Conservation (phyloP, 2,113 vertebrate genomes). For the Callipepla squamata region DNA sequence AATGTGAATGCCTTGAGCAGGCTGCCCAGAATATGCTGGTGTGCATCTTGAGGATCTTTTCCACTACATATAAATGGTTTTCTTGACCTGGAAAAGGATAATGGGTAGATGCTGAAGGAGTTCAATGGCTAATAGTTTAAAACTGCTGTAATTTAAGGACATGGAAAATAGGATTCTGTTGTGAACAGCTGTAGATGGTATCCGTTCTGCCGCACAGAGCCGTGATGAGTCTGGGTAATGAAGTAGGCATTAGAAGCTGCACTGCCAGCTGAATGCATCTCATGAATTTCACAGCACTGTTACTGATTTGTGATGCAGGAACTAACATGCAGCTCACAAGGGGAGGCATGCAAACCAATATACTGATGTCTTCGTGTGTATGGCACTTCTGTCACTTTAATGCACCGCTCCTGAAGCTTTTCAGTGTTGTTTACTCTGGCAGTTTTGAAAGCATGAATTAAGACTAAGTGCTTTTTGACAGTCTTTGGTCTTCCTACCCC, state of each 20-base stretch:
- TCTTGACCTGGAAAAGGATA: background rate
- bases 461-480: background rate
- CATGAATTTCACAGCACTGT: background rate
- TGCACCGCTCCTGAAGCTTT: background rate
- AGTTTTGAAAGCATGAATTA: background rate
- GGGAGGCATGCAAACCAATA: background rate
- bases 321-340: background rate
- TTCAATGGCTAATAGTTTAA: background rate
- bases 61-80: background rate
- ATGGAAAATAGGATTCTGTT: background rate
- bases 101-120: background rate
- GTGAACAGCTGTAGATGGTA: accelerated
- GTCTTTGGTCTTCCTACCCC: background rate
- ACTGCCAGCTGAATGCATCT: background rate
- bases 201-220: background rate
- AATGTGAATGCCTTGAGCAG: background rate
- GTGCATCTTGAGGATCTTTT: background rate
- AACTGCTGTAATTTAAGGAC: background rate
- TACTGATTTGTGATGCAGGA: background rate
- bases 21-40: background rate
- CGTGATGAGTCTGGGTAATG: background rate
- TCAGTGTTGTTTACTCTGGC: background rate
- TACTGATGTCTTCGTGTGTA: background rate
- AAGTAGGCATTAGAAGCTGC: background rate
- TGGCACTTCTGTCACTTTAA: background rate